phyloP scores from a whole-genome alignment of 1,140 invertebrate genomes.

The Holotrichia oblita region DNA sequence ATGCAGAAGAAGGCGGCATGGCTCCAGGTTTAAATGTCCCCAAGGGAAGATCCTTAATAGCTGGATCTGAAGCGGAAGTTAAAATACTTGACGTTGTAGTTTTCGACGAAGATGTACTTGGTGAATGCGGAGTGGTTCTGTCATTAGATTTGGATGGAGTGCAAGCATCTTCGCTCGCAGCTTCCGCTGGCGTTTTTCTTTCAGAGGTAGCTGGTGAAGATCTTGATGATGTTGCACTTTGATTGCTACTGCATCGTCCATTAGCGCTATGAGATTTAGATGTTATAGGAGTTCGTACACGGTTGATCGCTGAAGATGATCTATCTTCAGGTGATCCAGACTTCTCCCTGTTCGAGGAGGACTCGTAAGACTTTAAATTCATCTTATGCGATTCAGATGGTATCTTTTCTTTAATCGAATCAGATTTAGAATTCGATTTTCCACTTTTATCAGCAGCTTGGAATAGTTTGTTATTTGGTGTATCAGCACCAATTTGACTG shows the following conservation, averaged over 20 bases:
- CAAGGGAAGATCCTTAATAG: constrained; percentile 71
- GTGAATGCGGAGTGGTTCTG: constrained; percentile 45
- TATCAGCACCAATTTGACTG: constrained; percentile 93
- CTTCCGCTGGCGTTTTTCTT: constrained; percentile 61
- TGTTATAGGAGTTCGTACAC: constrained; percentile 66
- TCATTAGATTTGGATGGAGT: constrained; percentile 60
- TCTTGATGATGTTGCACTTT: constrained; percentile 70
- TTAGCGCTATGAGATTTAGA: constrained; percentile 63
- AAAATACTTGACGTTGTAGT: constrained; percentile 63
- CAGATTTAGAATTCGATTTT: constrained; percentile 62
- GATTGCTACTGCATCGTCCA: constrained; percentile 68
- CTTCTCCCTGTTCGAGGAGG: constrained; percentile 66
- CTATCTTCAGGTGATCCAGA: constrained; percentile 68
- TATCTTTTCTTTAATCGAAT: constrained; percentile 68
- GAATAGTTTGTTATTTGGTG: constrained; percentile 72
- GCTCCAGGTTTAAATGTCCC: constrained; percentile 72
- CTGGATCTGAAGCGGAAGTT: constrained; percentile 65
- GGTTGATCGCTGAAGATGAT: constrained; percentile 62
- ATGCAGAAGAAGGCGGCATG: constrained; percentile 65
- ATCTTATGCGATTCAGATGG: constrained; percentile 65
- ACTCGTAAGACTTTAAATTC: constrained; percentile 79
- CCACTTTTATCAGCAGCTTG: constrained; percentile 70
- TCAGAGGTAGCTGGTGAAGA: constrained; percentile 61
- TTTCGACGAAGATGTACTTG: constrained; percentile 50
- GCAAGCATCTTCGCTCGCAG: constrained; percentile 46